Percentiles rank a stretch among this genome's conserved stretches.
These are phyloP conservation scores for Morpho deidamia DNA, from an alignment of 2,888 invertebrate species.

Conservation along the genomic window DNA sequence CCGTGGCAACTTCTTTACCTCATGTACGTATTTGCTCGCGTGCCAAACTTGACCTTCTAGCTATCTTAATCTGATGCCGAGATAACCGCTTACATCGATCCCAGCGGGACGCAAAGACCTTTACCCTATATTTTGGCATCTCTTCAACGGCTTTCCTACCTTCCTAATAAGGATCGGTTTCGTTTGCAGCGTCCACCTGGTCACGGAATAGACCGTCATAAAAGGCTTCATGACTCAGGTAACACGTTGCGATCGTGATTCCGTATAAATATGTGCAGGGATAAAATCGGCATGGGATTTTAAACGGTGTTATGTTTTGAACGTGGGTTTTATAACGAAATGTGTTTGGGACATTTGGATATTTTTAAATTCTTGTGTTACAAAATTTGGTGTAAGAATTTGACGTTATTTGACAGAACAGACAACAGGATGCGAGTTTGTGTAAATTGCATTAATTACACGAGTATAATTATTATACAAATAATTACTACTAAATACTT, in stretches of 20 bases:
- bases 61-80: conserved; percentile 66
- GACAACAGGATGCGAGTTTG: too few species aligned
- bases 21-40: conserved; percentile 48
- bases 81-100: conserved; percentile 69
- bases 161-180: conserved; percentile 35
- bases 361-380: too few species aligned
- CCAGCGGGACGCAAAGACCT: conserved; percentile 54
- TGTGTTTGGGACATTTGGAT: too few species aligned
- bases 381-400: too few species aligned
- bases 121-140: conserved; percentile 28
- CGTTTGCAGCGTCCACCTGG: conserved; percentile 12
- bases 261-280: conserved; percentile 40
- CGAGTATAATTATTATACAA: neutral
- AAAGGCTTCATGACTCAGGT: conserved; percentile 53
- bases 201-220: conserved; percentile 58
- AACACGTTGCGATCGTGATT: conserved; percentile 62
- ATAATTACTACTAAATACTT: neutral
- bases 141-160: conserved; percentile 29
- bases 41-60: conserved; percentile 64
- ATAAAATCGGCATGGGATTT: conserved; percentile 26
- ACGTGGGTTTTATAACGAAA: conserved; percentile 5
- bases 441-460: too few species aligned
- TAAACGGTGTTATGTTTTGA: conserved; percentile 16
- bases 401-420: too few species aligned
- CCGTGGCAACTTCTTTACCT: conserved; percentile 29